Evolutionary conservation across 1,140 invertebrate genomes (phyloP), one percentile per base, ranked within the genome.

Genomic region (Penaeus indicus): DNA sequence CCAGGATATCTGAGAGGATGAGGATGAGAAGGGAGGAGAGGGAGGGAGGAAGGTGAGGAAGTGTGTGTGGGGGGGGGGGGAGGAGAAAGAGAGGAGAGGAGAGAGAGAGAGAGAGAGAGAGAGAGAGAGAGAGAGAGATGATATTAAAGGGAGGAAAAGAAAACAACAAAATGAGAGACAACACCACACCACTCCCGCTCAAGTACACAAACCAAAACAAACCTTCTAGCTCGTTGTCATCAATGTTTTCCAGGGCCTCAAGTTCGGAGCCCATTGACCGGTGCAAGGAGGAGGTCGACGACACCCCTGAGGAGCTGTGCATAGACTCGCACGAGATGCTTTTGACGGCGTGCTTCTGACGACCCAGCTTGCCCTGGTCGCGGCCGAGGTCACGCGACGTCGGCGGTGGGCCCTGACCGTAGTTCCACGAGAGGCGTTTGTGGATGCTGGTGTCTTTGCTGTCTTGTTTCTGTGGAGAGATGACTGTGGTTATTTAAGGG

Each of bases 381-480:
- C 78, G 69, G 25, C 75, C 80, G 63, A 83, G 79, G 54, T 85
- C 89, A 77, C 82, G 27, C 7, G 90, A 72, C 42, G 90, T 72
- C 64, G 87, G 78, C 25, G 88, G 91, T 54, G 90, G 84, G 87
- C 92, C 92, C 90, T 93, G 92, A 87, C 94, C 94, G 90, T 94
- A 95, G 92, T 95, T 95, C 95, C 95, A 95, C 21, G 95, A 95
- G 22, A 95, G 92, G 47, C 95, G 92, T 92, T 96, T 95, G 91
- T 95, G 94, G 87, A 95, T 95, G 84, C 93, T 94, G 38, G 93
- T 92, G 92, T 95, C 95, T 91, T 92, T 92, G 72, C 91, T 92
- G 91, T 94, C 93, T 91, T 94, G 93, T 92, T 94, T 94, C 94
- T 94, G 91, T 72, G 92, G 91, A 90, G 82, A 86, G 77, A 69